These are phyloP conservation scores for Dipodomys spectabilis DNA, from an alignment of 2,113 vertebrate genomes.

Conservation along the genomic window DNA sequence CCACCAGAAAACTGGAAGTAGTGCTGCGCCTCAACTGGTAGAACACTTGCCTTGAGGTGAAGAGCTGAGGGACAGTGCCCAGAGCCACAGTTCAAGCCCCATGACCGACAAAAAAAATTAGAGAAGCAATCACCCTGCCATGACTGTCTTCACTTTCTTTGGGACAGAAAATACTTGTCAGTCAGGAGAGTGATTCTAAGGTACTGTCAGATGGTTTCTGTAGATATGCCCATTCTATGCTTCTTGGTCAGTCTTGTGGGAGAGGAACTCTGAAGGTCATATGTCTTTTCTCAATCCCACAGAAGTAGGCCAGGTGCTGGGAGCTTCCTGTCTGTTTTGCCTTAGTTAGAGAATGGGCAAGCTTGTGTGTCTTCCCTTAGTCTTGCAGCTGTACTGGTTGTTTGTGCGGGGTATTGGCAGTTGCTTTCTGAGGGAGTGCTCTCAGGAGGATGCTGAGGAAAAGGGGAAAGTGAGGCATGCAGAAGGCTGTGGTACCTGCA, in stretches of 20 bases:
- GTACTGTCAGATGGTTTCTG: not conserved
- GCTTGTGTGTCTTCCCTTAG: not conserved
- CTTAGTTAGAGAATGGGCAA: not conserved
- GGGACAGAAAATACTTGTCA: not conserved
- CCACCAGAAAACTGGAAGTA: no score
- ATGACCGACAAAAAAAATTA: not conserved
- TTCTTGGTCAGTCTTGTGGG: not conserved
- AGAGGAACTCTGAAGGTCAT: not conserved
- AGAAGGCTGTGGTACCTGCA: not conserved
- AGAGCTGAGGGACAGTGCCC: no score
- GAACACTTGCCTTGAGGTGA: no score
- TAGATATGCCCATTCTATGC: fast-evolving
- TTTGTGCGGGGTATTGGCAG: not conserved
- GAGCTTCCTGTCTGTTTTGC: not conserved
- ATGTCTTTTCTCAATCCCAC: not conserved
- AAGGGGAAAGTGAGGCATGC: not conserved
- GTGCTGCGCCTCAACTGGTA: no score
- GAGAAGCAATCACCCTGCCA: not conserved
- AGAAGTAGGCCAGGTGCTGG: not conserved
- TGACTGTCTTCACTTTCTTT: not conserved
- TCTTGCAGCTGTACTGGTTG: not conserved
- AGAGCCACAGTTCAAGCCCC: no score
- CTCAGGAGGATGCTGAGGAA: no score
- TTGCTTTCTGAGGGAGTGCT: no score
- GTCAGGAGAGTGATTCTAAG: not conserved